A percentile compares a stretch with the other conserved stretches of the same genome.
phyloP scores from a whole-genome alignment of 2,888 invertebrate species.

The Asteroscopus sphinx region DNA sequence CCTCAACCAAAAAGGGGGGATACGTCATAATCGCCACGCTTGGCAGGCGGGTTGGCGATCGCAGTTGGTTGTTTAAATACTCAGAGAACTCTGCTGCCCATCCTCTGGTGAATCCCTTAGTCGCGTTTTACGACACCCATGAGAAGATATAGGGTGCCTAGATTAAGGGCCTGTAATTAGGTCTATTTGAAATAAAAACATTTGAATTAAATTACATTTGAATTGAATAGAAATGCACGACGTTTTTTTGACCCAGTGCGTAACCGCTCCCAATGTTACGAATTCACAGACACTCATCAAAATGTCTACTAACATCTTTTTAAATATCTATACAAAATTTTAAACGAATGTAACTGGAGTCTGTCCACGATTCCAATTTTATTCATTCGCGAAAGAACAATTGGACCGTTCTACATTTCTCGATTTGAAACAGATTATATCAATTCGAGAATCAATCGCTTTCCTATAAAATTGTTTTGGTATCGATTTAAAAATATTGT shows the following conservation, averaged over 20 bases:
- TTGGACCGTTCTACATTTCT: conserved; percentile 56
- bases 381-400: conserved; percentile 56
- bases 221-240: conserved; percentile 2
- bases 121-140: no score
- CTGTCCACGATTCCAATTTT: conserved; percentile 42
- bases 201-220: no score
- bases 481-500: conserved; percentile 44
- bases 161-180: no score
- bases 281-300: conserved; percentile 44
- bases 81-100: no score
- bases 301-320: conserved; percentile 46
- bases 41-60: no score
- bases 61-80: no score
- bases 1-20: no score
- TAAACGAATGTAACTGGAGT: conserved; percentile 57
- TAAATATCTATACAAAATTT: conserved; percentile 55
- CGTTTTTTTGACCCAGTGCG: conserved; percentile 50
- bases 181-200: no score
- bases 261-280: conserved; percentile 58
- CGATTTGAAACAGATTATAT: conserved; percentile 58
- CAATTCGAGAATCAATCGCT: conserved; percentile 38
- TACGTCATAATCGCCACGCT: no score
- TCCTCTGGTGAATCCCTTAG: no score
- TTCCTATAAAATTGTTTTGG: conserved; percentile 25
- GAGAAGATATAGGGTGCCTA: no score